Conservation (phyloP, 2,797 vertebrate species). For the Anableps anableps region DNA sequence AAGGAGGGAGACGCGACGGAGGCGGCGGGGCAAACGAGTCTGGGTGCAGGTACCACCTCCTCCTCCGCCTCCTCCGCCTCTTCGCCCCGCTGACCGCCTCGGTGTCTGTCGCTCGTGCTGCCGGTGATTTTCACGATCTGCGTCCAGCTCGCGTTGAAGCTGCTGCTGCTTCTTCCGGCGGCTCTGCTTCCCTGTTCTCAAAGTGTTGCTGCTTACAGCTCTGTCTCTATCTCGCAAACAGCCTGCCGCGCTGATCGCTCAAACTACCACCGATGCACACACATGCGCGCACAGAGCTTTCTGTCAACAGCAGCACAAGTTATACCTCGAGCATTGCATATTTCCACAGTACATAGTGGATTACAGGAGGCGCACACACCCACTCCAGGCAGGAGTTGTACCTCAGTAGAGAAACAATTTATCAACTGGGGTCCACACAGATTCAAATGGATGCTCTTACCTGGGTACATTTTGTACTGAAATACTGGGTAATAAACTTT, state of each 20-base stretch:
- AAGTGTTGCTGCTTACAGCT: constrained; percentile 41
- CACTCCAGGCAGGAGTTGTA: not conserved
- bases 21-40: constrained; percentile 51
- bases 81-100: constrained; percentile 66
- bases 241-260: not conserved
- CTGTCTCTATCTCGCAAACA: constrained; percentile 7
- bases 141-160: constrained; percentile 57
- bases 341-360: not conserved
- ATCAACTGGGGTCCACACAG: no score
- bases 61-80: constrained; percentile 53
- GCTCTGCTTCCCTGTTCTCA: constrained; percentile 64
- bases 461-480: not conserved
- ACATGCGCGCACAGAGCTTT: constrained; percentile 12
- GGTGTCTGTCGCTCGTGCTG: constrained; percentile 52
- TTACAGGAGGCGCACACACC: not conserved
- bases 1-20: constrained; percentile 52
- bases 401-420: not conserved
- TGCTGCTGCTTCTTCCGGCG: constrained; percentile 68
- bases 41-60: constrained; percentile 61
- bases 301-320: constrained; percentile 13
- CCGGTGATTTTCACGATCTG: constrained; percentile 50
- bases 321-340: constrained; percentile 21
- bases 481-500: not conserved
- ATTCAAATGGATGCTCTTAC: not conserved
- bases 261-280: not conserved